These are phyloP conservation scores for Heteromyza rotundicornis DNA, from an alignment of 2,888 invertebrate genomes.

Conservation along the genomic window DNA sequence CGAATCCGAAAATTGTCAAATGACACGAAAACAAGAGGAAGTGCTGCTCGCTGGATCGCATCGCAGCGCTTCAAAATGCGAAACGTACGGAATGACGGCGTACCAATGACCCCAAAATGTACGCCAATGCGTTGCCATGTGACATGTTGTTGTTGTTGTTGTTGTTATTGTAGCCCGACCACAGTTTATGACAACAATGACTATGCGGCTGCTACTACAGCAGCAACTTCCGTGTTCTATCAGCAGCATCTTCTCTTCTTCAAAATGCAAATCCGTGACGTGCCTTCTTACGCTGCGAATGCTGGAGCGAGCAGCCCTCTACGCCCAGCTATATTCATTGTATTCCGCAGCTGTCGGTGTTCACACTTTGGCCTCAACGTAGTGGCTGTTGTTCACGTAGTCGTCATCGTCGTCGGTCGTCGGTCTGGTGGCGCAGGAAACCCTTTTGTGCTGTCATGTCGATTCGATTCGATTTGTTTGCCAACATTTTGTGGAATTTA, in stretches of 20 bases:
- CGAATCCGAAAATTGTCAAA: constrained; percentile 5
- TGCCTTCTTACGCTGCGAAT: too few relatives aligned
- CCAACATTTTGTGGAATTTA: constrained; percentile 28
- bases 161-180: too few relatives aligned
- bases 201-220: neutral
- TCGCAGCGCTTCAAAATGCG: neutral
- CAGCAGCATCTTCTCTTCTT: constrained; percentile 3
- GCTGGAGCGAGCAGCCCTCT: neutral
- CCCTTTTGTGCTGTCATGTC: constrained; percentile 22
- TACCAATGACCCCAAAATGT: neutral
- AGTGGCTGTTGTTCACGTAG: too few relatives aligned
- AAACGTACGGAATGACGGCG: neutral
- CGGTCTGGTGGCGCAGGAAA: neutral
- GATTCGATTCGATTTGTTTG: constrained; percentile 23
- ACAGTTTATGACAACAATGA: constrained; percentile 14
- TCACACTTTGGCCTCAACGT: neutral
- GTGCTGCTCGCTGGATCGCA: neutral
- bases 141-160: too few relatives aligned
- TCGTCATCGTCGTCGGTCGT: neutral
- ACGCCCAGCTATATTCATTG: neutral
- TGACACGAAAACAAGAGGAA: constrained; percentile 2
- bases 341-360: neutral
- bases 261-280: neutral
- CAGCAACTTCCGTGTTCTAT: constrained; percentile 10
- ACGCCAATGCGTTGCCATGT: constrained; percentile 2